A percentile compares a stretch with the other conserved stretches of the same genome.
phyloP scores from a whole-genome alignment of 2,888 invertebrate species.

The Melanostoma scalare region DNA sequence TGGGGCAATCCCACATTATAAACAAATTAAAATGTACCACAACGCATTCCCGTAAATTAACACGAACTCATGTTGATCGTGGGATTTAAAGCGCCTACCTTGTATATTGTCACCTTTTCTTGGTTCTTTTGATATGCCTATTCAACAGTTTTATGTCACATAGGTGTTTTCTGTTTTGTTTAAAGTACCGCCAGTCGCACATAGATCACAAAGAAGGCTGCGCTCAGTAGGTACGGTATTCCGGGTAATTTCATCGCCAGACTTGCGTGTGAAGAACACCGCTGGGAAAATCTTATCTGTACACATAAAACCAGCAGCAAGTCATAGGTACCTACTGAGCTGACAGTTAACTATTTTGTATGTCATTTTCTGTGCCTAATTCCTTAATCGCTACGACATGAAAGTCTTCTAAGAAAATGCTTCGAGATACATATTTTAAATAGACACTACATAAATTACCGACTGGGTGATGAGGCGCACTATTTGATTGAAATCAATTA shows the following conservation, averaged over 20 bases:
- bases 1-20: too few species aligned
- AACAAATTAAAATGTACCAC: conserved; percentile 19
- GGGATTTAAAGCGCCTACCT: conserved; percentile 35
- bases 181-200: conserved; percentile 17
- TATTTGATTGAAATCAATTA: conserved; percentile 63
- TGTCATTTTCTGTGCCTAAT: not conserved
- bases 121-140: conserved; percentile 6
- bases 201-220: not conserved
- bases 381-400: conserved; percentile 13
- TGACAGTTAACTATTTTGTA: conserved; percentile 4
- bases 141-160: conserved; percentile 33
- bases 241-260: conserved; percentile 34
- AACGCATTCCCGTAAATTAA: conserved; percentile 21
- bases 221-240: conserved; percentile 7
- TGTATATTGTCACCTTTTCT: conserved; percentile 25
- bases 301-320: not conserved
- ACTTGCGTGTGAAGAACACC: conserved; percentile 45
- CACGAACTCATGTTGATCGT: conserved; percentile 63
- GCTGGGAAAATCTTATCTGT: conserved; percentile 37
- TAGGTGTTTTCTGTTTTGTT: conserved; percentile 54
- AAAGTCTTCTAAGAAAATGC: conserved; percentile 10
- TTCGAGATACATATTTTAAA: too few species aligned
- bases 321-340: too few species aligned
- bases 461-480: conserved; percentile 12
- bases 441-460: too few species aligned